A percentile compares a stretch with the other conserved stretches of the same genome.
Conservation (phyloP, 2,797 vertebrate species). For the Neopelma chrysocephalum region DNA sequence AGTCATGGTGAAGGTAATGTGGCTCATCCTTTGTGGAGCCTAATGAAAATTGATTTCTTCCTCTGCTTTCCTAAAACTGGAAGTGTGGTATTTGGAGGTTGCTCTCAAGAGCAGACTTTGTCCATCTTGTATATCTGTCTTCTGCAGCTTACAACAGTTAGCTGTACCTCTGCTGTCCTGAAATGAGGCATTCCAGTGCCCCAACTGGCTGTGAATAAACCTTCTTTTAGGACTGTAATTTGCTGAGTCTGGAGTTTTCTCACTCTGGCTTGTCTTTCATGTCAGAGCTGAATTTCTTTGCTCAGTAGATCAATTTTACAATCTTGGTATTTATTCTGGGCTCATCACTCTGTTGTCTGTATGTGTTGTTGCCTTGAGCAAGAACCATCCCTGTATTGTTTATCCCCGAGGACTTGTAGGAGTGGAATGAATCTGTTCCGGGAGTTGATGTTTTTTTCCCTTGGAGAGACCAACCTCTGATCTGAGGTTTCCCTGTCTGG, state of each 20-base stretch:
- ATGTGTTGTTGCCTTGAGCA: conserved; percentile 55
- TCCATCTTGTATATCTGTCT: conserved; percentile 10
- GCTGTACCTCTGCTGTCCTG: not conserved
- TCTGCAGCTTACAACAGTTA: not conserved
- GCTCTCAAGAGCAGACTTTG: conserved; percentile 21
- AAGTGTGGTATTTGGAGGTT: conserved; percentile 42
- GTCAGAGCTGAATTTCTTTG: conserved; percentile 49
- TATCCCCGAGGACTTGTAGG: conserved; percentile 45
- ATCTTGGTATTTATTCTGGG: conserved; percentile 59
- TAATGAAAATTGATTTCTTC: conserved; percentile 38
- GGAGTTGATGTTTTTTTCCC: conserved; percentile 33
- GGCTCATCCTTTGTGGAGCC: conserved; percentile 21
- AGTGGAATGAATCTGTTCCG: conserved; percentile 36
- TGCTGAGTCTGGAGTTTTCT: not conserved
- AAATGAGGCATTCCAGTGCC: not conserved
- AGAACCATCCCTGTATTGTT: conserved; percentile 52
- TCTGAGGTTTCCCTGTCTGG: conserved; percentile 25
- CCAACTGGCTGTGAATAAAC: not conserved
- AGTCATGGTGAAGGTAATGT: not conserved
- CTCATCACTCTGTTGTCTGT: conserved; percentile 50
- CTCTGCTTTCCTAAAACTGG: not conserved
- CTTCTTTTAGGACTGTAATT: not conserved
- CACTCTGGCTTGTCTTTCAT: conserved; percentile 4
- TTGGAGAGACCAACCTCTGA: conserved; percentile 40
- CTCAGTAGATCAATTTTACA: conserved; percentile 61